A percentile compares a stretch with the other conserved stretches of the same genome.
Conservation (phyloP, 2,113 vertebrate species). For the Bambusicola thoracicus region DNA sequence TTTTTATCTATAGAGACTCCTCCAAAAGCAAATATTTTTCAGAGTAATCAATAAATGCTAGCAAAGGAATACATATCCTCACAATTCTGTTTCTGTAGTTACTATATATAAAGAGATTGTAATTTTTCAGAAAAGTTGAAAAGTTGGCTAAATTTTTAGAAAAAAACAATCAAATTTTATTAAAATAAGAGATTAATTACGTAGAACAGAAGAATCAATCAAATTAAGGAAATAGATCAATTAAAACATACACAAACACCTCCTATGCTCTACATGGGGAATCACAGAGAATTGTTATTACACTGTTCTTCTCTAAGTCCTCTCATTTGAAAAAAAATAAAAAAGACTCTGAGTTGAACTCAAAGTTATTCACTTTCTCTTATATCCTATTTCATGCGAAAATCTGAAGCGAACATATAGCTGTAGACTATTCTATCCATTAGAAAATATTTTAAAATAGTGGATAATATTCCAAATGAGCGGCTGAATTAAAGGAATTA, state of each 20-base stretch:
- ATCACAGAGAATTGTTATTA: background rate
- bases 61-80: background rate
- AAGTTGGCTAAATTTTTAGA: background rate
- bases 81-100: background rate
- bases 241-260: background rate
- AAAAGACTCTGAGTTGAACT: background rate
- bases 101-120: background rate
- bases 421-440: background rate
- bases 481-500: background rate
- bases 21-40: background rate
- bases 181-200: background rate
- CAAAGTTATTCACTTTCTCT: background rate
- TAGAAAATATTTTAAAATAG: background rate
- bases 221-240: background rate
- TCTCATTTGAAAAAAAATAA: background rate
- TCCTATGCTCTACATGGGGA: background rate
- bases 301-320: background rate
- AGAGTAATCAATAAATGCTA: background rate
- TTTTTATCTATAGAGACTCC: background rate
- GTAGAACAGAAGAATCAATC: background rate
- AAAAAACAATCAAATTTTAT: background rate
- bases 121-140: background rate
- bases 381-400: background rate
- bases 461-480: background rate
- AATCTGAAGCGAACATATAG: background rate